Evolutionary conservation across 2,888 invertebrate species (phyloP), one percentile per base, ranked within the genome.

Genomic region (Dusona sp.): DNA sequence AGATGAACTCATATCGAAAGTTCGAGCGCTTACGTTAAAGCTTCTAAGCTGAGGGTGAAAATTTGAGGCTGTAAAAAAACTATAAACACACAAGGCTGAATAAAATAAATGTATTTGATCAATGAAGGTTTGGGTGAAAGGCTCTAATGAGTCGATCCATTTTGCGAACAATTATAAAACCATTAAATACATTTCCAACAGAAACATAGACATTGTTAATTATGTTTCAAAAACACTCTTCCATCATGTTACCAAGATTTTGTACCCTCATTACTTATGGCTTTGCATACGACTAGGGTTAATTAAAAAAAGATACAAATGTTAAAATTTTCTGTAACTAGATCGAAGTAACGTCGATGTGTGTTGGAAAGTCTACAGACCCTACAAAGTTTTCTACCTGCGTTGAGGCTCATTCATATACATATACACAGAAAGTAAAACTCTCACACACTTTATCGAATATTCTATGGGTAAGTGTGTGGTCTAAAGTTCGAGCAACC

Each of bases 401-500:
- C 79, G 79, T 57, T 57, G 25, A 81, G 74, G 33, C 75, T 54
- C 38, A 42, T 67, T 77, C 13, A 38, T 42, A 16, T 38, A 67
- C 22, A 45, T 25, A 9, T 57, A 61, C 11, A 13, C 1, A 25
- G 54, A 38, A 51, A 29, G 51, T 29, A n/a, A 64, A 64, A 70
- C 48, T 80, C 68, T 57, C 45, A 33, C 45, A 51, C 22, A 61
- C 36, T 13, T 33, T 57, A 33, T 48, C 36, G 36, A 61, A 45
- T 74, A 22, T 29, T 51, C 33, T 64, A 33, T 73, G 36, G 48
- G 45, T 38, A 45, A 48, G 38, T 67, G 74, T 36, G 45, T 54
- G 68, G 83, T 83, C 57, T 83, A 83, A 84, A 86, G 83, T 81
- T 78, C 74, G 80, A 54, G 81, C 77, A 83, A 86, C 73, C 83